Base-by-base conservation (phyloP, 2,113 vertebrate species). In the Numida meleagris region DNA sequence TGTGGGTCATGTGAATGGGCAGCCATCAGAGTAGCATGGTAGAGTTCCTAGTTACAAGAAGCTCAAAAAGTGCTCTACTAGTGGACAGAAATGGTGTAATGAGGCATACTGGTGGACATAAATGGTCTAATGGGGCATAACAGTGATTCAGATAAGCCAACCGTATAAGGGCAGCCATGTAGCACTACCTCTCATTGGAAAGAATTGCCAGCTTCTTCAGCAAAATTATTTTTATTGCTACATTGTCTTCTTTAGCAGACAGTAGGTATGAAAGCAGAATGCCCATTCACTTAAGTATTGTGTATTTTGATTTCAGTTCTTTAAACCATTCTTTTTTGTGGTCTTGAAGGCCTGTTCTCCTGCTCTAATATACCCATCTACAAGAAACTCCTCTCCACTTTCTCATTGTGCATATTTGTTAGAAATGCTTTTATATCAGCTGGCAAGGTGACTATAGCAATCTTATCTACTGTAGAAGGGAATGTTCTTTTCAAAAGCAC, bases 371-470 rank as follows among this genome's bases (percentile, higher is more conserved):
- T 78, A 74, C 43, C 33, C 42, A 20, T 67, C 92, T 48, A 83
- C 58, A 87, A 96, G 25, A 33, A 87, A 27, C 19, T 93, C 34
- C 43, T 75, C 70, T 95, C 89, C 14, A 23, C 38, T 65, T 88
- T 86, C 71, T 89, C 82, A 92, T 92, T 95, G 57, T 91, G 77
- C 86, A 12, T 67, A 92, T 66, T 88, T 82, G 12, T 91, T 96
- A 92, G 84, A 91, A 96, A 75, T 53, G 31, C 14, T 95, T 97
- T 97, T 70, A 77, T 10, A 50, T 68, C 58, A 87, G 12, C 46
- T 94, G 92, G 48, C 77, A 92, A 93, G 65, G 43, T 75, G 77
- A 87, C 55, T 34, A 91, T 57, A 90, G 59, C 33, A 96, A 89
- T 82, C 33, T 57, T 90, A 82, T 61, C 51, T 72, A 72, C 19